These are phyloP conservation scores for Orientallactaga sibirica DNA, from an alignment of 2,797 vertebrate species.

Conservation along the genomic window DNA sequence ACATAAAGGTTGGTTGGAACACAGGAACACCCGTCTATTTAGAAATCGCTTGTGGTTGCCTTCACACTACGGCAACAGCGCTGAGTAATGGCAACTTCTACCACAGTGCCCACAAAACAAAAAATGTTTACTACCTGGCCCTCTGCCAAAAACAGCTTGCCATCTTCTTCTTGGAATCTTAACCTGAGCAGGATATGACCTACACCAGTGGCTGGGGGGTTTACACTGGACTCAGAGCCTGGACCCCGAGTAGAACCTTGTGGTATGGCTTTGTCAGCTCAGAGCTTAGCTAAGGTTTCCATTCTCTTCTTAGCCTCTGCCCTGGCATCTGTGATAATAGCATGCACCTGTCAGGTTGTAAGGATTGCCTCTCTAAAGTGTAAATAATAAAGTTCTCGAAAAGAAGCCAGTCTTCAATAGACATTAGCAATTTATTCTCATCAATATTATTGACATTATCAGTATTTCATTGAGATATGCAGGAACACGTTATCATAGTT, in stretches of 20 bases:
- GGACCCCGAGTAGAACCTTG: not conserved
- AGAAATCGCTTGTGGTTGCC: not conserved
- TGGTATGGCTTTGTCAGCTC: too few species aligned
- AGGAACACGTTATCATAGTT: not conserved
- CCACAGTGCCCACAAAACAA: not conserved
- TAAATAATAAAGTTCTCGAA: not conserved
- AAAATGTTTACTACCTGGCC: not conserved
- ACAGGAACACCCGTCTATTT: not conserved
- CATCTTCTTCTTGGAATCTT: not conserved
- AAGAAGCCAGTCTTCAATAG: not conserved
- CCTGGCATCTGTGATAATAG: not conserved
- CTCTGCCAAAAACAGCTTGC: not conserved
- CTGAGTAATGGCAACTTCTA: not conserved
- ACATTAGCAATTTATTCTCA: not conserved
- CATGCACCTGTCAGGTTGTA: fast-evolving
- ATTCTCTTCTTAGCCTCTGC: not conserved
- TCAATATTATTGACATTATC: not conserved
- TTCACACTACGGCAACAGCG: not conserved
- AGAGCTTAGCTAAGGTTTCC: not conserved
- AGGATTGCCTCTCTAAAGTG: not conserved
- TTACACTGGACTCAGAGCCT: slow-evolving; percentile 14
- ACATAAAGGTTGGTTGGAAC: not conserved
- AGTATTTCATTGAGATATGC: not conserved
- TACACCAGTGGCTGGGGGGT: not conserved
- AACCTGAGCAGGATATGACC: not conserved